Base-by-base conservation (phyloP, 2,797 vertebrate genomes). In the Scarus forsteni region DNA sequence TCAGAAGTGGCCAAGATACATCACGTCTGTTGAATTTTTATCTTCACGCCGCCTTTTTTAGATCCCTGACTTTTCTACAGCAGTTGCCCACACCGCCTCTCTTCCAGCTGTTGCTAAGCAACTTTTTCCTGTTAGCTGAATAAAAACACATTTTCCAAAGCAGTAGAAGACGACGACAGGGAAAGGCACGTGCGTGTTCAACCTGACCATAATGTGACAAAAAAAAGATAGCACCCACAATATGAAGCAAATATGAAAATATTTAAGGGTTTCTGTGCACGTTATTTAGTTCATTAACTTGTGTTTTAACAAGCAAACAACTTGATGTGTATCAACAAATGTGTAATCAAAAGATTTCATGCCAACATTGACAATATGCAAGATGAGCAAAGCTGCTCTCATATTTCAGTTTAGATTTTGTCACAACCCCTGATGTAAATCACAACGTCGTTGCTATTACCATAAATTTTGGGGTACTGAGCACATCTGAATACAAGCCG, bases 101-200 rank as follows among this genome's bases (percentile, higher is more conserved):
- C 50, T n/a, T 45, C 49, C 13, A 19, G 56, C 45, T 65, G 70
- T 81, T 83, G 72, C 73, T 53, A 60, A 52, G 73, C 46, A 68
- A 60, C 55, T 36, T 63, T 71, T 57, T 54, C 55, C 8, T 36
- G 6, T 54, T 46, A 56, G 66, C 52, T 46, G 49, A 65, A 72
- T 55, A n/a, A 75, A 52, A 49, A 9, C 50, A 42, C 14, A 0
- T 60, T 18, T 14, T 12, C 27, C 34, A 14, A 46, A 19, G 18
- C 39, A 35, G 16, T 12, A 8, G 34, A 14, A 13, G 0, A 56
- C 36, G 8, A 60, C 13, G 4, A 34, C 56, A 53, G 40, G 8
- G 11, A 38, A n/a, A 27, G 39, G 8, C 46, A 14, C 4, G 0
- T 36, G 2, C 13, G 39, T 16, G 18, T 9, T 60, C 7, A 71